Base-by-base conservation (phyloP, 30 jellyfish, hydroid and myxozoan genomes). In the Pseudorhiza aurosa region DNA sequence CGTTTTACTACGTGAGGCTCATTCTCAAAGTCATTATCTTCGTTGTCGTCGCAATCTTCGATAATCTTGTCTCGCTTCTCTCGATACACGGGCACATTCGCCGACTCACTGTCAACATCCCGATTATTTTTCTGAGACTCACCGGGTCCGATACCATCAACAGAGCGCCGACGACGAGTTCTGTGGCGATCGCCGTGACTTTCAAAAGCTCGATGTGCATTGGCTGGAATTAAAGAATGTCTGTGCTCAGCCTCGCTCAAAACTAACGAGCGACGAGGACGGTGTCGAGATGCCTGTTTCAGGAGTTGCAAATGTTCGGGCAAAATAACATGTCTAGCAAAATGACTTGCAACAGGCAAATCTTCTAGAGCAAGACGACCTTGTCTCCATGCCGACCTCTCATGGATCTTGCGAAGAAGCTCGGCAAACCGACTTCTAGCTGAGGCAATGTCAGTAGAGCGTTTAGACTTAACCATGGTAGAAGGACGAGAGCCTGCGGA, bases 1-100 rank as follows among this genome's bases (percentile, higher is more conserved):
- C 99, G 89, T 43, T 94, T 94, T 27, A 94, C 99, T 18, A 94
- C 99, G 85, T 94, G 99, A 19, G 99, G 99, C 67, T 95, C 99
- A 59, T 83, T 88, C 17, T 78, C 96, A 27, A 37, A 72, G 25
- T 74, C 83, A 36, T 53, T 94, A 29, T 85, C 90, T 8, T 67
- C 90, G 11, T 46, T 85, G 43, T n/a, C 81, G 45, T 73, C 96
- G 35, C 59, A 84, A 68, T 55, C 87, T 17, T 83, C 94, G 10
- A 58, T 47, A 14, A 76, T 87, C 43, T 76, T 72, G 58, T 75
- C 80, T 15, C 96, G 82, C 59, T 83, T 82, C 71, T 82, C 75
- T 24, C 94, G 59, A 65, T 45, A 47, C 40, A 80, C 84, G 1
- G 77, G 37, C n/a, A 24, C 45, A 49, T 80, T 42, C n/a, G 77